phyloP scores from a whole-genome alignment of 2,888 invertebrate genomes.

The Xestobium rufovillosum region DNA sequence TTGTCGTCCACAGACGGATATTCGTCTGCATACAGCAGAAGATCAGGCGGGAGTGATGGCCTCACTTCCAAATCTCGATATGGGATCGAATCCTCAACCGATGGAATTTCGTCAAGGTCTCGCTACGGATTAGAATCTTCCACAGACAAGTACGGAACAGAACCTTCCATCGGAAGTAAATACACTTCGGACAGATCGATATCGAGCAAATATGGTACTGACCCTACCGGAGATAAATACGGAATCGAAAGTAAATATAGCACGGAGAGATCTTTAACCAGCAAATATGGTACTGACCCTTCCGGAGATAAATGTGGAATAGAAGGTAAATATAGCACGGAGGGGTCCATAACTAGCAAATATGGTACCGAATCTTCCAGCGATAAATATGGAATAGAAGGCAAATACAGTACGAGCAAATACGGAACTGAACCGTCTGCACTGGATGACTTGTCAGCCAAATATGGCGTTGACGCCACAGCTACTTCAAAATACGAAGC shows the following conservation, averaged over 20 bases:
- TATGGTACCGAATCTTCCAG: constrained; percentile 23
- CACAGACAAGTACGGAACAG: constrained; percentile 12
- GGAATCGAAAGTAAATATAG: constrained; percentile 15
- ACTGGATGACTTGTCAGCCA: constrained; percentile 15
- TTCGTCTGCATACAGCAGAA: constrained; percentile 35
- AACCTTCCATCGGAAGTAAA: constrained; percentile 9
- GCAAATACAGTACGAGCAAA: constrained; percentile 20
- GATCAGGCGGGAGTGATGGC: constrained; percentile 31
- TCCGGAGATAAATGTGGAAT: constrained; percentile 20
- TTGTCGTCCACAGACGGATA: constrained; percentile 37
- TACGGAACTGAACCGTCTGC: constrained; percentile 16
- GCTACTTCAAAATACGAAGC: constrained; percentile 26
- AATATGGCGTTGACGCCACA: constrained; percentile 9
- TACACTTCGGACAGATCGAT: constrained; percentile 12
- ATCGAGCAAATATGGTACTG: constrained; percentile 23
- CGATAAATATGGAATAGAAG: constrained; percentile 17
- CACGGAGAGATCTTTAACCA: constrained; percentile 13
- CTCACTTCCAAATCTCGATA: constrained; percentile 28
- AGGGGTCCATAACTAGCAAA: constrained; percentile 18
- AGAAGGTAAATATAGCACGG: constrained; percentile 13
- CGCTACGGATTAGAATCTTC: constrained; percentile 7
- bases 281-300: constrained; percentile 24
- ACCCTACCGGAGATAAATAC: constrained; percentile 21
- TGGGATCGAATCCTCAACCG: constrained; percentile 15
- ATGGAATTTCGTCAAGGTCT: too few species aligned